Conservation (phyloP, 2,113 vertebrate genomes). For the Lepus americanus region DNA sequence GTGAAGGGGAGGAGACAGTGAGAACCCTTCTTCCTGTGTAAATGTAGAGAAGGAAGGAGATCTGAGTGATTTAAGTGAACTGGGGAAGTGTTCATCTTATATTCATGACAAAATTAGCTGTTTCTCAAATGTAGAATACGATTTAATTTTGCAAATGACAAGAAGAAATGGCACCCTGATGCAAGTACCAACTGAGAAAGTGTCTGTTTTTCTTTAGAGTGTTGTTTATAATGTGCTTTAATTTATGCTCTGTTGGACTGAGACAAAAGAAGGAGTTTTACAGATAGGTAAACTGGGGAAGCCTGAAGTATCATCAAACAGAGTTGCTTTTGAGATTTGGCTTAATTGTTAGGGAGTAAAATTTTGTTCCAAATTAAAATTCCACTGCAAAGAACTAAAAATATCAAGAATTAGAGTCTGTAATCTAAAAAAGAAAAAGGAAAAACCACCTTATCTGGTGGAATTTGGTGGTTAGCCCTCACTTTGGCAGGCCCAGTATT, state of each 20-base stretch:
- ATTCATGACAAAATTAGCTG: slow-evolving; percentile 60
- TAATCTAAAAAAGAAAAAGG: slow-evolving; percentile 56
- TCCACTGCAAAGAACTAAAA: slow-evolving; percentile 68
- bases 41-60: slow-evolving; percentile 67
- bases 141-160: slow-evolving; percentile 9
- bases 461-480: slow-evolving; percentile 54
- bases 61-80: slow-evolving; percentile 41
- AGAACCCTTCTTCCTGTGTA: slow-evolving; percentile 79
- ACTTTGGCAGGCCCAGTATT: slow-evolving; percentile 49
- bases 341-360: slow-evolving; percentile 66
- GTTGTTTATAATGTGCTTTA: neutral
- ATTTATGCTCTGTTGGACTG: slow-evolving; percentile 11
- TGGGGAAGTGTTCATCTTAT: slow-evolving; percentile 42
- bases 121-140: slow-evolving; percentile 31
- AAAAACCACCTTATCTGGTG: slow-evolving; percentile 60
- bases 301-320: slow-evolving; percentile 5
- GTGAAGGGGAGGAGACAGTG: slow-evolving; percentile 56
- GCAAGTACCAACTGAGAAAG: neutral
- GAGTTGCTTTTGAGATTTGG: slow-evolving; percentile 61
- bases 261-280: slow-evolving; percentile 42
- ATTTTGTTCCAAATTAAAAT: slow-evolving; percentile 69
- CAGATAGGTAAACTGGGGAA: slow-evolving; percentile 25
- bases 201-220: neutral
- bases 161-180: neutral
- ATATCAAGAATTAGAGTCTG: slow-evolving; percentile 58